These are phyloP conservation scores for Chrysina gloriosa DNA, from an alignment of 2,888 invertebrate genomes.

Conservation along the genomic window DNA sequence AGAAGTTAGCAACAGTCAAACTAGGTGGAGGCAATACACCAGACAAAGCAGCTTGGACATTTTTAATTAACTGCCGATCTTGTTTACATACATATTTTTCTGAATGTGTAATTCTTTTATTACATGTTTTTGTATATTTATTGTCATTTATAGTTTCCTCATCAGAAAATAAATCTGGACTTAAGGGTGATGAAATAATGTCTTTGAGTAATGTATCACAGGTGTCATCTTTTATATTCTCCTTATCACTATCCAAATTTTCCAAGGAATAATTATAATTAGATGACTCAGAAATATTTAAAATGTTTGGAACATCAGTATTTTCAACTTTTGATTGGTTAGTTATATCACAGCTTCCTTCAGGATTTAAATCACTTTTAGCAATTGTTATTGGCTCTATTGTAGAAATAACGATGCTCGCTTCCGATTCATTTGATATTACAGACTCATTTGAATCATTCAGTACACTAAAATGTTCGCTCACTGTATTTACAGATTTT, in stretches of 20 bases:
- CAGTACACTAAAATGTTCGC: conserved; percentile 39
- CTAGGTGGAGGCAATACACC: conserved; percentile 83
- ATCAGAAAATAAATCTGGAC: conserved; percentile 76
- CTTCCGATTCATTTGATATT: conserved; percentile 36
- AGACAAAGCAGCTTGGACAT: conserved; percentile 71
- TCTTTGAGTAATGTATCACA: neutral
- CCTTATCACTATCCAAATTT: neutral
- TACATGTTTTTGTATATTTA: conserved; percentile 30
- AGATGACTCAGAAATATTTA: neutral
- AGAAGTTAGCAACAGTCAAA: conserved; percentile 75
- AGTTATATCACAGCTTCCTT: conserved; percentile 34
- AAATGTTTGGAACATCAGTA: conserved; percentile 23
- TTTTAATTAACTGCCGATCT: conserved; percentile 63
- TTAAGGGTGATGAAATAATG: conserved; percentile 47
- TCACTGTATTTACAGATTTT: conserved; percentile 35
- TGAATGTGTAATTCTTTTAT: conserved; percentile 42
- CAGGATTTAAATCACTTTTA: conserved; percentile 5
- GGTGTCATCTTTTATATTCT: neutral
- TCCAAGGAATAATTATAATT: neutral
- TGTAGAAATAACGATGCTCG: conserved; percentile 20
- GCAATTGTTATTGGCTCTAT: conserved; percentile 21
- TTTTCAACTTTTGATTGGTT: conserved; percentile 41
- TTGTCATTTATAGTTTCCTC: conserved; percentile 65
- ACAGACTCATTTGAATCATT: conserved; percentile 41
- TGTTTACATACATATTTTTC: conserved; percentile 55